Conservation (phyloP, 2,113 vertebrate genomes). For the Callionymus lyra region DNA sequence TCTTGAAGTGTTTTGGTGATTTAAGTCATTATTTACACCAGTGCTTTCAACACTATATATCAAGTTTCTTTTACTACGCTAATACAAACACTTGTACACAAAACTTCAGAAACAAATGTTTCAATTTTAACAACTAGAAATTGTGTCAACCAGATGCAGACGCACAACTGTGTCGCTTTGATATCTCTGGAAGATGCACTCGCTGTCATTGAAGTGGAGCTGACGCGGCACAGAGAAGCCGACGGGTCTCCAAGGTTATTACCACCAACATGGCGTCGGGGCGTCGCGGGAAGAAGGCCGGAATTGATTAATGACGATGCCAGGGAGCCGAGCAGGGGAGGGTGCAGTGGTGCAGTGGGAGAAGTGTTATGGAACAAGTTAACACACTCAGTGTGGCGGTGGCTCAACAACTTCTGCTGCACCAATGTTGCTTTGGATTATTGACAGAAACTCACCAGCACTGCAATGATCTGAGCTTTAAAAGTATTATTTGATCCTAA, state of each 20-base stretch:
- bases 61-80: too few species aligned
- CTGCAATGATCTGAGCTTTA: too few species aligned
- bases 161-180: constrained; percentile 6
- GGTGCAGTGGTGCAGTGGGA: constrained; percentile 25
- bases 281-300: constrained; percentile 40
- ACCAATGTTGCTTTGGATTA: too few species aligned
- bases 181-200: constrained; percentile 20
- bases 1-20: too few species aligned
- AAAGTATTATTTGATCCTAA: too few species aligned
- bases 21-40: too few species aligned
- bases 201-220: constrained; percentile 31
- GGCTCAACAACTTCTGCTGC: constrained; percentile 2
- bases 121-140: background rate
- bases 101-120: background rate
- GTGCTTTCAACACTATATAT: too few species aligned
- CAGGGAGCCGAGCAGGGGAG: constrained; percentile 18
- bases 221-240: constrained; percentile 41
- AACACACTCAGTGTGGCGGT: constrained; percentile 7
- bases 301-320: constrained; percentile 57
- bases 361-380: constrained; percentile 5
- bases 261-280: constrained; percentile 39
- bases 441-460: too few species aligned
- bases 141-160: background rate
- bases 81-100: background rate
- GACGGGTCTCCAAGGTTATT: constrained; percentile 55